Evolutionary conservation across 92 coral and sea anemone genomes (phyloP), one percentile per base, ranked within the genome.

Genomic region (Pocillopora meandrina): DNA sequence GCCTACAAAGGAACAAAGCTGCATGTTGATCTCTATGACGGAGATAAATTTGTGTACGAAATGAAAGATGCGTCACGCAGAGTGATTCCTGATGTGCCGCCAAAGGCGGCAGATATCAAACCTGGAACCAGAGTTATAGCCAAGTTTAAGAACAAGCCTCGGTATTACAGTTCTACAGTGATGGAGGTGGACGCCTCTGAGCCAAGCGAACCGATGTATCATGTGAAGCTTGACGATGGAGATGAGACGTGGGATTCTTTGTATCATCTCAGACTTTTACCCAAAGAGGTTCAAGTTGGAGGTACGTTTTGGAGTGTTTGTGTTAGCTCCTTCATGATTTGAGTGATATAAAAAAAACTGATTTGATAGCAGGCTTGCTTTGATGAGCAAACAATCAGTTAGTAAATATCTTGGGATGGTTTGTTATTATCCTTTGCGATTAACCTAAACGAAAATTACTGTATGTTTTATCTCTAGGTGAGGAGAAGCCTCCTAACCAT

Each of bases 1-100:
- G 87, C 98, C 12, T 89, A 89, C 91, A 92, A 91, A 71, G 99
- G 96, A 74, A 78, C 92, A 76, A 97, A 95, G 63, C 72, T 97
- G 34, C 98, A 97, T 65, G 98, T 97, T 58, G 93, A 95, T 75
- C 91, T 97, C 78, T 95, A 92, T 57, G 98, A 95, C 47, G 98
- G 98, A 17, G 95, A 92, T 64, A 95, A 91, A 20, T 88, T 77
- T 59, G 81, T 90, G 8, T 97, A 91, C 65, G 95, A 93, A 62
- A 76, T 92, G 61, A 97, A 93, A 78, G 98, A 97, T 34, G 94
- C 91, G 63, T 78, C 87, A n/a, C 87, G 82, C 12, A 87, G 85
- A 12, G 92, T 94, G 62, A 72, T 94, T 14, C 98, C 98, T 49
- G 98, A 94, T 49, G 80, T 88, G 23, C 75, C 85, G 21, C 89